Conservation (phyloP, 2,797 vertebrate genomes). For the Micromesistius poutassou region DNA sequence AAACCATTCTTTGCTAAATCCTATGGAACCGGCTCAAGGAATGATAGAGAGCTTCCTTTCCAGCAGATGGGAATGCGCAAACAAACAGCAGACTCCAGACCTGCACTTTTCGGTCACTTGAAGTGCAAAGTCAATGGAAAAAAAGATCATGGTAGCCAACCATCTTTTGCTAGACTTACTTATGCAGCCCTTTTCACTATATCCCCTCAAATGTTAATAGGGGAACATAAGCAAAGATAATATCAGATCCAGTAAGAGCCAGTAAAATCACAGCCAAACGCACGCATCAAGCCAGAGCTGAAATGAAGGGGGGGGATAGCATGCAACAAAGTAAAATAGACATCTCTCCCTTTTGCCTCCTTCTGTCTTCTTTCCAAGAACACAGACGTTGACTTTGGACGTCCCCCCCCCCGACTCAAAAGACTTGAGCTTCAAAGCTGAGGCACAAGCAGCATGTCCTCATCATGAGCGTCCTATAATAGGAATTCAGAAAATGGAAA, state of each 20-base stretch:
- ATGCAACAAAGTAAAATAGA: slow-evolving; percentile 74
- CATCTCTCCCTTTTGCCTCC: slow-evolving; percentile 63
- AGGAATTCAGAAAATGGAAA: slow-evolving; percentile 72
- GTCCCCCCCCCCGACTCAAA: slow-evolving; percentile 66
- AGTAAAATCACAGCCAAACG: slow-evolving; percentile 56
- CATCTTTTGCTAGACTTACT: slow-evolving; percentile 28
- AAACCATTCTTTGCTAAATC: slow-evolving; percentile 3
- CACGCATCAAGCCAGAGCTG: slow-evolving; percentile 39
- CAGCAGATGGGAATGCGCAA: slow-evolving; percentile 44
- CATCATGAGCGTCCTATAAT: slow-evolving; percentile 72
- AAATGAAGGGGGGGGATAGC: slow-evolving; percentile 70
- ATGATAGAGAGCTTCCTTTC: slow-evolving; percentile 29
- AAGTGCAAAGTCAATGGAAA: slow-evolving; percentile 44
- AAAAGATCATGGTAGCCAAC: slow-evolving; percentile 9
- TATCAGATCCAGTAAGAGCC: slow-evolving; percentile 39
- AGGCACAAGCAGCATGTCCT: slow-evolving; percentile 39
- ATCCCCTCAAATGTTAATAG: slow-evolving; percentile 33
- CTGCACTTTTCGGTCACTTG: slow-evolving; percentile 37
- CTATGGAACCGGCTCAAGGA: not conserved
- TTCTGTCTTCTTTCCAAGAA: slow-evolving; percentile 74
- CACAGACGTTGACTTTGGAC: slow-evolving; percentile 84
- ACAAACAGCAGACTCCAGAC: slow-evolving; percentile 29
- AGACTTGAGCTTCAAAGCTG: slow-evolving; percentile 76
- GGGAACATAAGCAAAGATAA: slow-evolving; percentile 54
- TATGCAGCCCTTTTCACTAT: slow-evolving; percentile 28